Base-by-base conservation (phyloP, 2,888 invertebrate genomes). In the Operophtera brumata region DNA sequence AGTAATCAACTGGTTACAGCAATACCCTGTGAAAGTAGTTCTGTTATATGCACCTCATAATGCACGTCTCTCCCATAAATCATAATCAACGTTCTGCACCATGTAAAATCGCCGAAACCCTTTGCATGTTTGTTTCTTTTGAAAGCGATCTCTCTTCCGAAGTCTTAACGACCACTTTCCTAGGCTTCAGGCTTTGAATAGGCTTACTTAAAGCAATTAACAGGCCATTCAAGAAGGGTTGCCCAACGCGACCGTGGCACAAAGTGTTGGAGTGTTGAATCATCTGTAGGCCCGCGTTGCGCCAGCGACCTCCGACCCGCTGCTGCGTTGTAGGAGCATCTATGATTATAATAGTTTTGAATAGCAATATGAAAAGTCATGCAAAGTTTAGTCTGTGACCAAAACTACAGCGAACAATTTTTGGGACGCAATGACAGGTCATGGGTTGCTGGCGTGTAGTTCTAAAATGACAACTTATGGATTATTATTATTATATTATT, bases 221-320 rank as follows among this genome's bases (percentile, higher is more conserved):
- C 47, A n/a, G n/a, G 44, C n/a, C n/a, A 11, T 32, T 9, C 26
- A 6, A 47, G 41, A n/a, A n/a, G 45, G 45, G 52, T 52, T 52
- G 45, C 47, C 41, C 45, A 47, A 48, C 45, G 48, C 45, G 48
- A 26, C 57, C 52, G 52, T 45, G 52, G 51, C 48, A n/a, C 32
- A 34, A 13, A 20, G 20, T 20, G 20, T 20, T 20, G 20, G 40
- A 40, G 34, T 39, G 41, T 41, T 41, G 10, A 34, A 36, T 10
- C n/a, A 32, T 35, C 46, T 50, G 37, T 11, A 36, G 41, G n/a
- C n/a, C 9, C 7, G 43, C 26, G 47, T 51, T 47, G 47, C 56
- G 47, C 40, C 51, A 52, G 47, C 45, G 41, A 46, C 48, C 57
- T 57, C 52, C 42, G 57, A 48, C 52, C 52, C 6, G 36, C 47